Conservation (phyloP, 1,140 invertebrate genomes). For the Drusus annulatus region DNA sequence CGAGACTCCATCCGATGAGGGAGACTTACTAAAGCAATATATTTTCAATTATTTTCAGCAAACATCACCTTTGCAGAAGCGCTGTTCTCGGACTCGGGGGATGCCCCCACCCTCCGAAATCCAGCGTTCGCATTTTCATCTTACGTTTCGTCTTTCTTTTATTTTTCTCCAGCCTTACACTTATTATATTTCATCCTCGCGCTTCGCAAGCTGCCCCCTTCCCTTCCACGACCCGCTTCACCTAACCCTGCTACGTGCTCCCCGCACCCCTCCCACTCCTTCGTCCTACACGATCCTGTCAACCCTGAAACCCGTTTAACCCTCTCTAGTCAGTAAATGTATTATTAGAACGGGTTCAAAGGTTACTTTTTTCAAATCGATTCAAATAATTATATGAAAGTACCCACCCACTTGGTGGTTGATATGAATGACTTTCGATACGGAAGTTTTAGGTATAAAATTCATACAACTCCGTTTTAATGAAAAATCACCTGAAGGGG, state of each 20-base stretch:
- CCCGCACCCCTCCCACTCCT: neutral
- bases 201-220: conserved; percentile 36
- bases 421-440: too few relatives aligned
- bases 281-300: conserved; percentile 32
- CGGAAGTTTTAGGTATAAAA: too few relatives aligned
- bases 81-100: neutral
- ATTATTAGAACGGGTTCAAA: too few relatives aligned
- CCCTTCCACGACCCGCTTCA: neutral
- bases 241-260: neutral
- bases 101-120: conserved; percentile 42
- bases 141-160: conserved; percentile 49
- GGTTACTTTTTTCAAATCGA: neutral
- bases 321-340: neutral
- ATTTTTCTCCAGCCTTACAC: conserved; percentile 50
- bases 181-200: conserved; percentile 57
- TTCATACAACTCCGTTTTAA: too few relatives aligned
- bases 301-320: conserved; percentile 34
- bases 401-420: too few relatives aligned
- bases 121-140: conserved; percentile 47
- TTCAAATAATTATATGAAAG: too few relatives aligned
- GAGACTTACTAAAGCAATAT: neutral
- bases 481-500: too few relatives aligned
- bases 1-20: too few relatives aligned
- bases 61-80: neutral
- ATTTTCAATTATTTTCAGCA: neutral